Percentiles rank a stretch among this genome's conserved stretches.
These are phyloP conservation scores for Eurytoma californica DNA, from an alignment of 2,888 invertebrate genomes.

Conservation along the genomic window DNA sequence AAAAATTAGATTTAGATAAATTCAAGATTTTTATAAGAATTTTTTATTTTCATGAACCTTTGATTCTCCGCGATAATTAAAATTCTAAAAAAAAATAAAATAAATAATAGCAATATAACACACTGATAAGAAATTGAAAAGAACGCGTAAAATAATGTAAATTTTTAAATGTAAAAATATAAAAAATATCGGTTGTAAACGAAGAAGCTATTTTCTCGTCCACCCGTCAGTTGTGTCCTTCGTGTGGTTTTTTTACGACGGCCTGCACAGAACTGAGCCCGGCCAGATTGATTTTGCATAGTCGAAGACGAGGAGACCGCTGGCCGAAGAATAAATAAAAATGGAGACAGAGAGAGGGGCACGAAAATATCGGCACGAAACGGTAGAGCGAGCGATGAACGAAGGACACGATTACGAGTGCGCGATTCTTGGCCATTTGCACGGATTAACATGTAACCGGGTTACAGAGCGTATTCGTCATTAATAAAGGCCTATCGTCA, in stretches of 20 bases:
- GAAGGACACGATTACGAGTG: slow-evolving; percentile 46
- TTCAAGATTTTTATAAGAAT: no score
- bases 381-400: background rate
- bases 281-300: slow-evolving; percentile 29
- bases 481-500: slow-evolving; percentile 13
- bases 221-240: no score
- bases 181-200: no score
- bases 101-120: no score
- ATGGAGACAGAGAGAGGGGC: background rate
- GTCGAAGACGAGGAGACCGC: background rate
- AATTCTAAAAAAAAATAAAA: no score
- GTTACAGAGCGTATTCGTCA: slow-evolving; percentile 56
- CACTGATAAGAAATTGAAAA: no score
- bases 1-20: no score
- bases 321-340: background rate
- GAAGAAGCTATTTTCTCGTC: no score
- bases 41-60: no score
- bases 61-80: no score
- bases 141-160: no score
- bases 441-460: slow-evolving; percentile 64
- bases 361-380: background rate
- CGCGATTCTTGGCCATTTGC: slow-evolving; percentile 54
- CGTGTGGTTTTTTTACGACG: background rate
- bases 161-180: no score
- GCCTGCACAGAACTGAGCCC: background rate